Evolutionary conservation across 2,113 vertebrate genomes (phyloP), one percentile per base, ranked within the genome.

Genomic region (Oplegnathus fasciatus): DNA sequence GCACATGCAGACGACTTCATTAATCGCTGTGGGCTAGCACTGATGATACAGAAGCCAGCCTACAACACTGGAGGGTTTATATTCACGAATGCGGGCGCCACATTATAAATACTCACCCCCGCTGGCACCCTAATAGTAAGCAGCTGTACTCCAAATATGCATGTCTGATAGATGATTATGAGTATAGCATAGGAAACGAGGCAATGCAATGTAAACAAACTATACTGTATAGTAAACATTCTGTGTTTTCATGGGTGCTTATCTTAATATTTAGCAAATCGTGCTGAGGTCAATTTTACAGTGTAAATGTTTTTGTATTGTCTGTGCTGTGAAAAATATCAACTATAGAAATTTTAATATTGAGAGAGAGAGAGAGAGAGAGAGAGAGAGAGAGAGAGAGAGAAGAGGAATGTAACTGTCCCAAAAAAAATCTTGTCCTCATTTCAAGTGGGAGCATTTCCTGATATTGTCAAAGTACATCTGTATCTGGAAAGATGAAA

Each of bases 1-100:
- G 85, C 88, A 82, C 89, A 91, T 90, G 89, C 90, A 83, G 88
- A 92, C 62, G 87, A 89, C 86, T 89, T 93, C 89, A 92, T 94
- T 94, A 94, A 93, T 90, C 68, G 83, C 90, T 86, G 78, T 82
- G 88, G 84, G 88, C 82, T 80, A 87, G 80, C 84, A 78, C 88
- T 88, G 86, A 93, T 90, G 86, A 90, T 84, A 86, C 78, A 81
- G 80, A 88, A 81, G 80, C 65, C 30, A 48, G 74, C 48, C 86
- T 78, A 46, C 78, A 88, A 82, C 46, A 90, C 86, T 87, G 34
- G 81, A 85, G 87, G 86, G 69, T 82, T 91, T 86, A 83, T 75
- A 85, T 81, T 73, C 79, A 50, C 74, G 61, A 86, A 89, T 79
- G 52, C 40, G 54, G 75, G 71, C 32, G 57, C 83, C 76, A 73